Conservation (phyloP, 37 sponge, comb jelly and placozoan species). For the Bolinopsis microptera region DNA sequence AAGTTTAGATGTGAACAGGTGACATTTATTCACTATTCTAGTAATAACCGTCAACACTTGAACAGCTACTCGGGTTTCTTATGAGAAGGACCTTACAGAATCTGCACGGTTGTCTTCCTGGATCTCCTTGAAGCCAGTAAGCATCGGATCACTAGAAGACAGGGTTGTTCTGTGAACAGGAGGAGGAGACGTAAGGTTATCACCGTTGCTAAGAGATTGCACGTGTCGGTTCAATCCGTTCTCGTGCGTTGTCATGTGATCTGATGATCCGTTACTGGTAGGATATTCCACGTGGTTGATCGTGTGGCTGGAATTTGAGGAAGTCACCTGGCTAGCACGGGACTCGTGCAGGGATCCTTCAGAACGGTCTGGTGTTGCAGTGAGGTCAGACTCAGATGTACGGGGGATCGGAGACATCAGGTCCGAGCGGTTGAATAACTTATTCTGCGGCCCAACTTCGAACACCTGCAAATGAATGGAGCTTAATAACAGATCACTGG, state of each 20-base stretch:
- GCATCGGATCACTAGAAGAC: neutral
- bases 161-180: neutral
- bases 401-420: neutral
- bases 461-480: neutral
- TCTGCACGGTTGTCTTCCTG: neutral
- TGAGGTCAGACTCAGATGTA: conserved; percentile 12
- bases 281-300: neutral
- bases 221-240: neutral
- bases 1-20: no score
- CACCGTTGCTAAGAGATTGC: neutral
- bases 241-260: neutral
- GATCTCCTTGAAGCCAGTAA: neutral
- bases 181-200: neutral
- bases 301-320: neutral
- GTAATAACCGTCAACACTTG: no score
- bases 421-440: neutral
- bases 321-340: neutral
- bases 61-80: no score
- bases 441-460: conserved; percentile 37
- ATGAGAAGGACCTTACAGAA: neutral
- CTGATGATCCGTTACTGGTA: neutral
- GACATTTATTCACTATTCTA: no score
- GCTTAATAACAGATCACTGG: no score
- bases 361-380: neutral
- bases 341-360: neutral